phyloP scores from a whole-genome alignment of 2,113 vertebrate species.

The Neomonachus schauinslandi region DNA sequence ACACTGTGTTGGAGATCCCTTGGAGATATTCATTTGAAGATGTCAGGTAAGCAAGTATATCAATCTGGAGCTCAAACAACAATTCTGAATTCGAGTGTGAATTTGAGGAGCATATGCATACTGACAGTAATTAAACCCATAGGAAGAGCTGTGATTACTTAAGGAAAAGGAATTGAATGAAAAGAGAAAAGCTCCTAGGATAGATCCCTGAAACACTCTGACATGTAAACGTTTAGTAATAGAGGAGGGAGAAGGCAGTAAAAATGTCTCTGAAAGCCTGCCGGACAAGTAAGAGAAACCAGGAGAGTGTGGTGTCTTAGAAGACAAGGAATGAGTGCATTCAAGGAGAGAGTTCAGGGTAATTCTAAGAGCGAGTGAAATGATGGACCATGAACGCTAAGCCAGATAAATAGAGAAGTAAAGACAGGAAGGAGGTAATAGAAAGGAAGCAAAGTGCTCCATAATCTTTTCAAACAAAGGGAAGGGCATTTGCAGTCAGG shows the following conservation, averaged over 20 bases:
- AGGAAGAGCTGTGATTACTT: not conserved
- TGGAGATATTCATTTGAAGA: not conserved
- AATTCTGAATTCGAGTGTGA: not conserved
- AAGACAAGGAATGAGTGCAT: not conserved
- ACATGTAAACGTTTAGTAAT: not conserved
- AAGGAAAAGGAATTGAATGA: not conserved
- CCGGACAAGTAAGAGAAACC: not conserved
- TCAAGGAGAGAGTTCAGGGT: not conserved
- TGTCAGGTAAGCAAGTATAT: not conserved
- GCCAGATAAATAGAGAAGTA: not conserved
- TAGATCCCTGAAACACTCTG: not conserved
- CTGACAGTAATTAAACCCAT: not conserved
- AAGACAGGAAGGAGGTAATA: not conserved
- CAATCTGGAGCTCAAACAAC: not conserved
- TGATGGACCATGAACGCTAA: not conserved
- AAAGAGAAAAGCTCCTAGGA: not conserved
- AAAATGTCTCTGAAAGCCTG: not conserved
- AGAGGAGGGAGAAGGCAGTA: not conserved
- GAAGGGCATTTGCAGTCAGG: not conserved
- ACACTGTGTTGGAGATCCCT: not conserved
- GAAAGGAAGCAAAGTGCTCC: not conserved
- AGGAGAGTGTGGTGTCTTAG: not conserved
- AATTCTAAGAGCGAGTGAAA: constrained; percentile 12
- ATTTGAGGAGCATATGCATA: not conserved
- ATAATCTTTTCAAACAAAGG: constrained; percentile 20